Percentiles rank a stretch among this genome's conserved stretches.
Conservation (phyloP, 37 sponge, comb jelly and placozoan genomes). For the Petrosia ficiformis region DNA sequence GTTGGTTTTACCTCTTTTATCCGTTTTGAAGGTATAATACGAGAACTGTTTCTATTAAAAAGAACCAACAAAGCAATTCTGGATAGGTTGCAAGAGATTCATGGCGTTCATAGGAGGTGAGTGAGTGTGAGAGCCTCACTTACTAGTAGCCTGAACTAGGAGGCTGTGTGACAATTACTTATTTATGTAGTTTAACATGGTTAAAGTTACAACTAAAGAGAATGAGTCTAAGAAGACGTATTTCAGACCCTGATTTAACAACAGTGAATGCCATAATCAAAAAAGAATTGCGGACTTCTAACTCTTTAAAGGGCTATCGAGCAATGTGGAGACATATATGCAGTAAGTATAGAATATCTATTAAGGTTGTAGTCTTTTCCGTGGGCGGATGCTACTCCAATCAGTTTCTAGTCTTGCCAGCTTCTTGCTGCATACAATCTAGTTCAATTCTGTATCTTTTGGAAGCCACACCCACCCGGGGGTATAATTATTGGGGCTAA, state of each 20-base stretch:
- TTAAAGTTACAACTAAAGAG: conserved; percentile 4
- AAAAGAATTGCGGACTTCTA: background rate
- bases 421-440: too few species aligned
- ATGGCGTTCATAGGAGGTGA: conserved; percentile 14
- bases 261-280: background rate
- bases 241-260: background rate
- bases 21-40: background rate
- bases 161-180: background rate
- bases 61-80: conserved; percentile 12
- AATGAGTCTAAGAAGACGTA: conserved; percentile 7
- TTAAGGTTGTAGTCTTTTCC: too few species aligned
- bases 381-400: too few species aligned
- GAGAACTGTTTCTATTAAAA: background rate
- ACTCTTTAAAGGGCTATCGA: conserved; percentile 7
- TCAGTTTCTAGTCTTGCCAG: too few species aligned
- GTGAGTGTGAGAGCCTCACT: too few species aligned
- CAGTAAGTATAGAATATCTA: too few species aligned
- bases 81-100: background rate
- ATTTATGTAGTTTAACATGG: conserved; percentile 16
- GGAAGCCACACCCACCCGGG: too few species aligned
- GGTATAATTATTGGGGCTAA: too few species aligned
- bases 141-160: background rate
- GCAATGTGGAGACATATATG: conserved; percentile 13
- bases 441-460: too few species aligned
- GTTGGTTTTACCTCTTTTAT: too few species aligned